Evolutionary conservation across 2,888 invertebrate genomes (phyloP).

Genomic region (Drosophila histrio): DNA sequence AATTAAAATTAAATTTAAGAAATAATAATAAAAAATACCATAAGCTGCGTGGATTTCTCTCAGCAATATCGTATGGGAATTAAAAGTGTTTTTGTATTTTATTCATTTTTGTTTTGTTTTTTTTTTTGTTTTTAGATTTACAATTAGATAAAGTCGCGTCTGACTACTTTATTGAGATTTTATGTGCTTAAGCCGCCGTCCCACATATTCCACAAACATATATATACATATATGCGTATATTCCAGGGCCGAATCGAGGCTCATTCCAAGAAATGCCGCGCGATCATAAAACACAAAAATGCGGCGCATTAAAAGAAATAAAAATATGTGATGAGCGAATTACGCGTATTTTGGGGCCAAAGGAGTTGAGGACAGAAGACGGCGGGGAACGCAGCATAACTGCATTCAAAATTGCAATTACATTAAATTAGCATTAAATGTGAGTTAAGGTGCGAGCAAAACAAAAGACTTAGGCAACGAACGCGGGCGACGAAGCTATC

Average conservation of each 20-base stretch:
- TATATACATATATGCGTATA: slow-evolving; percentile 8
- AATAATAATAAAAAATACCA: slow-evolving; percentile 16
- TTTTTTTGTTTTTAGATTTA: slow-evolving; percentile 62
- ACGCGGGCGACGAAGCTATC: slow-evolving; percentile 38
- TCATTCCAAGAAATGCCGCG: slow-evolving; percentile 71
- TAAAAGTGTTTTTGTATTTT: slow-evolving; percentile 23
- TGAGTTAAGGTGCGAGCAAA: slow-evolving; percentile 53
- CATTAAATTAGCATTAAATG: slow-evolving; percentile 77
- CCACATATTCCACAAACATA: slow-evolving; percentile 45
- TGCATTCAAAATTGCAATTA: slow-evolving; percentile 64
- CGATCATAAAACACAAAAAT: slow-evolving; percentile 73
- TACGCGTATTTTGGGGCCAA: slow-evolving; percentile 25
- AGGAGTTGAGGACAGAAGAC: neutral
- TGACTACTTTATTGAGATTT: slow-evolving; percentile 79
- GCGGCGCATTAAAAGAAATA: slow-evolving; percentile 52
- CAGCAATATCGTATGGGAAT: slow-evolving; percentile 46
- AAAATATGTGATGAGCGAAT: slow-evolving; percentile 55
- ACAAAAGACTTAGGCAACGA: slow-evolving; percentile 80
- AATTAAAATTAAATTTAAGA: slow-evolving; percentile 14
- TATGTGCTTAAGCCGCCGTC: slow-evolving; percentile 74
- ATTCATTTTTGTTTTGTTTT: slow-evolving; percentile 16
- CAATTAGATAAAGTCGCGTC: slow-evolving; percentile 75
- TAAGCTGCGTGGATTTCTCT: slow-evolving; percentile 52
- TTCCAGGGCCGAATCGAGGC: slow-evolving; percentile 55
- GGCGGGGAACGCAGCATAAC: neutral